These are phyloP conservation scores for Cryptotis parvus DNA, from an alignment of 2,113 vertebrate species.

Conservation along the genomic window DNA sequence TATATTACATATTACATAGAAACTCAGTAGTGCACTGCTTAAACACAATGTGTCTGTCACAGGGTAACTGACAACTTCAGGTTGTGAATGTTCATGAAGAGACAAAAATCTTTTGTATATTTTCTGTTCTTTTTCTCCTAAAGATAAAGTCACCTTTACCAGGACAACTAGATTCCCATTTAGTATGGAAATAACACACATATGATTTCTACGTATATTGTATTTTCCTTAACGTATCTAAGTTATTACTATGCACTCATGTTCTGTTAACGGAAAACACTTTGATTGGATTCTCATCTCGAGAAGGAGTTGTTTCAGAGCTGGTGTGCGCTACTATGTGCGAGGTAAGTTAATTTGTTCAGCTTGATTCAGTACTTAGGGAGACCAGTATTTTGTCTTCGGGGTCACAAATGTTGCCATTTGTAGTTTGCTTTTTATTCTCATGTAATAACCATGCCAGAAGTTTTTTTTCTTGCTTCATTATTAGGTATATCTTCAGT, in stretches of 20 bases:
- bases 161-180: background rate
- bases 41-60: background rate
- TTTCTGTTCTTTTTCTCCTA: background rate
- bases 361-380: background rate
- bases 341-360: conserved; percentile 89
- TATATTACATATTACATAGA: background rate
- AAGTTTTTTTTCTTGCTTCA: background rate
- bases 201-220: background rate
- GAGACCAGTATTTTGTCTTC: background rate
- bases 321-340: conserved; percentile 96
- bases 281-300: conserved; percentile 97
- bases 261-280: conserved; percentile 94
- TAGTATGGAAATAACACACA: background rate
- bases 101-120: background rate
- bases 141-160: background rate
- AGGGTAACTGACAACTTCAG: background rate
- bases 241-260: conserved; percentile 95
- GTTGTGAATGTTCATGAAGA: background rate
- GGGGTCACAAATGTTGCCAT: background rate
- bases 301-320: conserved; percentile 96
- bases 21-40: background rate
- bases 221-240: conserved; percentile 82
- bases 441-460: conserved; percentile 28
- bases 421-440: background rate
- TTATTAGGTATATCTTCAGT: background rate